A percentile compares a stretch with the other conserved stretches of the same genome.
These are phyloP conservation scores for Parazoanthus swiftii DNA, from an alignment of 92 coral and sea anemone genomes.

Conservation along the genomic window DNA sequence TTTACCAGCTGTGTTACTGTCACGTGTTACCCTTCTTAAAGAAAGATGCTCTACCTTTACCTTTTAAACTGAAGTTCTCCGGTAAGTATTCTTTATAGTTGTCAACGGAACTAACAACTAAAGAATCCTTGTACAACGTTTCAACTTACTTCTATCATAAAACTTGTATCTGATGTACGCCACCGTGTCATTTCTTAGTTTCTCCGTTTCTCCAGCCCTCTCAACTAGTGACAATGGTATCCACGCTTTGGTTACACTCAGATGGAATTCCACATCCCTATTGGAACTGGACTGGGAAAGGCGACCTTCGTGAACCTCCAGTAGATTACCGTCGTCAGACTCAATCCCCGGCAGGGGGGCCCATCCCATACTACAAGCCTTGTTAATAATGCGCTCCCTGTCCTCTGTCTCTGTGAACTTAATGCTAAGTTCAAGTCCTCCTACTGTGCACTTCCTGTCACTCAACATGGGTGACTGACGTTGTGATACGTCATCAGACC, in stretches of 20 bases:
- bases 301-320: slow-evolving; percentile 54
- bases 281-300: slow-evolving; percentile 20
- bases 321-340: slow-evolving; percentile 56
- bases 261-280: slow-evolving; percentile 56
- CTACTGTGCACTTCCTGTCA: slow-evolving; percentile 55
- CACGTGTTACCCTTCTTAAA: too few relatives aligned
- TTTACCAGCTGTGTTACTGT: too few relatives aligned
- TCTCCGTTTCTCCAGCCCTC: slow-evolving; percentile 41
- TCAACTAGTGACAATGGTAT: slow-evolving; percentile 61
- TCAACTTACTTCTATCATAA: slow-evolving; percentile 75
- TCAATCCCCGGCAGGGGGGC: slow-evolving; percentile 79
- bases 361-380: slow-evolving; percentile 91
- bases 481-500: slow-evolving; percentile 8
- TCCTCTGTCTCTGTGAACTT: slow-evolving; percentile 75
- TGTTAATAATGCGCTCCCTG: slow-evolving; percentile 75
- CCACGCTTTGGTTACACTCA: slow-evolving; percentile 80
- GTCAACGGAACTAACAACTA: not conserved
- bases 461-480: not conserved
- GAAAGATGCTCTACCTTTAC: too few relatives aligned
- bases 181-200: slow-evolving; percentile 45
- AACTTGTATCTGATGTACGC: slow-evolving; percentile 90
- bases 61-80: not conserved
- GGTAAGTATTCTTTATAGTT: not conserved
- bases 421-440: slow-evolving; percentile 84
- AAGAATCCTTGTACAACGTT: not conserved